Percentiles rank a stretch among this genome's conserved stretches.
Conservation (phyloP, 2,113 vertebrate genomes). For the Pterocles orientalis region DNA sequence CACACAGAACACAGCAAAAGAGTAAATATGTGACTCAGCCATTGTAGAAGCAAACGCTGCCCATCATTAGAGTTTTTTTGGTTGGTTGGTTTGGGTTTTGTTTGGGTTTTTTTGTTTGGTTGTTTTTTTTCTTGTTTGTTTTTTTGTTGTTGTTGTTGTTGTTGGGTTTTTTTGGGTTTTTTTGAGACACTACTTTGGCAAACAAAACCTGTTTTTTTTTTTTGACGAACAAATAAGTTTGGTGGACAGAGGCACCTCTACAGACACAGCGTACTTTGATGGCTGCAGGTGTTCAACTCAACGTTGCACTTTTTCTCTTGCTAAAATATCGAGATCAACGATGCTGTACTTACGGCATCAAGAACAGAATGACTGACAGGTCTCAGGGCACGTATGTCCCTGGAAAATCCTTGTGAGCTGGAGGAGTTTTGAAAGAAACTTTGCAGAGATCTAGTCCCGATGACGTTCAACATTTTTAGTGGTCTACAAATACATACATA, state of each 20-base stretch:
- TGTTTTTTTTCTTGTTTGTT: no score
- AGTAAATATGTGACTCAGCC: no score
- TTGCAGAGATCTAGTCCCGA: not conserved
- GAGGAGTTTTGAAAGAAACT: not conserved
- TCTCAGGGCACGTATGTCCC: not conserved
- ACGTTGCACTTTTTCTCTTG: not conserved
- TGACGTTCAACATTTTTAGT: not conserved
- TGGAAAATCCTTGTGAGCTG: not conserved
- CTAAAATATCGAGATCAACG: not conserved
- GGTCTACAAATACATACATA: not conserved
- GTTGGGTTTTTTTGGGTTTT: no score
- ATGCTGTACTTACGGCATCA: not conserved
- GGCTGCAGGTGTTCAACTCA: not conserved
- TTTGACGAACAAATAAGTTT: not conserved
- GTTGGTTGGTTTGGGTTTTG: no score
- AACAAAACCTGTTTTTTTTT: no score
- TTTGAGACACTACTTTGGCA: no score
- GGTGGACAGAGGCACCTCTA: not conserved
- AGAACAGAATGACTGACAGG: not conserved
- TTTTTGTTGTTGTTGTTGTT: no score
- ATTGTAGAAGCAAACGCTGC: no score
- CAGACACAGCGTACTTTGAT: not conserved
- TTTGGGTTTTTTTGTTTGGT: no score
- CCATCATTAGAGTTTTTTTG: no score
- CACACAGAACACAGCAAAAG: no score